phyloP scores from a whole-genome alignment of 2,113 vertebrate species.

The Himantopus leucocephalus region DNA sequence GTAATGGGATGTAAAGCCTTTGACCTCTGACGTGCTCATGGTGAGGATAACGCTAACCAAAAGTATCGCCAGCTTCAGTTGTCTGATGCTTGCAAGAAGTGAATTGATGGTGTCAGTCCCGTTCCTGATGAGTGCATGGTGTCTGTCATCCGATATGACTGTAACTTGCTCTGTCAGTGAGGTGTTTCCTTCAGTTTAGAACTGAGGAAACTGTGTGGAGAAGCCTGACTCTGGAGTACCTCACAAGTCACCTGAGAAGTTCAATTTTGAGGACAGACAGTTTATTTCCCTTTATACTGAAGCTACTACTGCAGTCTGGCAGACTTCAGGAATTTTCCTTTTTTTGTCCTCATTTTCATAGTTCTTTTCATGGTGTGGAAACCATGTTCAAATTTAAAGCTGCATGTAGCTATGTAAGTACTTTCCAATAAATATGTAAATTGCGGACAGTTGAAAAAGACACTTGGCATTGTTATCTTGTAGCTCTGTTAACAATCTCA shows the following conservation, averaged over 20 bases:
- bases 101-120: not conserved
- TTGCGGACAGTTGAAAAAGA: not conserved
- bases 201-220: not conserved
- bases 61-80: not conserved
- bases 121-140: not conserved
- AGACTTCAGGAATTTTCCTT: not conserved
- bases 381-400: not conserved
- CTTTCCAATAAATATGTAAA: not conserved
- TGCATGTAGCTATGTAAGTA: not conserved
- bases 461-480: not conserved
- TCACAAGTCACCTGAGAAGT: not conserved
- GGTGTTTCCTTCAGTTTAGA: not conserved
- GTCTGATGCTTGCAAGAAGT: not conserved
- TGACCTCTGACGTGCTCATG: not conserved
- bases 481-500: not conserved
- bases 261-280: not conserved
- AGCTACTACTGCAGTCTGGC: not conserved
- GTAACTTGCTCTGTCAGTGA: not conserved
- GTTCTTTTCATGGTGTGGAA: not conserved
- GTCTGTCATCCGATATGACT: not conserved
- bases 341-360: not conserved
- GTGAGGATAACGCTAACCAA: not conserved
- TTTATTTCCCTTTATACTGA: not conserved
- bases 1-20: not conserved
- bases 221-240: not conserved